phyloP scores from a whole-genome alignment of 1,140 invertebrate species.

The Pogonognathellus flavescens region DNA sequence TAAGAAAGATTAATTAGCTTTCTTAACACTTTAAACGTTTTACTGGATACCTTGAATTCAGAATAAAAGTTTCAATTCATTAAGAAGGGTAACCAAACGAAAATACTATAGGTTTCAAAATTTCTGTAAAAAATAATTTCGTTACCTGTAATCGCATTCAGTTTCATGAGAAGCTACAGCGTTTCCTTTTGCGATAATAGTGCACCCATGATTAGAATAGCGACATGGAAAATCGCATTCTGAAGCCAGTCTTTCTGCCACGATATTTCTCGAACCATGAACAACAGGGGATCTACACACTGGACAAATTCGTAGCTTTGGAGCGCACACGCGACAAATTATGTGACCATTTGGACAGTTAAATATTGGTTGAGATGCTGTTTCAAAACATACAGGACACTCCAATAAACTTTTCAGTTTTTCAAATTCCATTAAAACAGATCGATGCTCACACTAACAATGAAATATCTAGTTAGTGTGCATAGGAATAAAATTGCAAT shows the following conservation, averaged over 20 bases:
- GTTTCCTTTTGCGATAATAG: background rate
- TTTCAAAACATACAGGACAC: constrained; percentile 36
- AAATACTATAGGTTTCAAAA: background rate
- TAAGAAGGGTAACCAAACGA: too few relatives aligned
- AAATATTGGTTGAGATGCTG: constrained; percentile 26
- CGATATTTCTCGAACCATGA: constrained; percentile 27
- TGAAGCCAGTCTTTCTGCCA: background rate
- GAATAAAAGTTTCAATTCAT: too few relatives aligned
- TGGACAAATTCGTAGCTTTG: constrained; percentile 9
- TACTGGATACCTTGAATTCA: too few relatives aligned
- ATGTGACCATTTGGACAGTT: constrained; percentile 42
- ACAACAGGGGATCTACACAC: background rate
- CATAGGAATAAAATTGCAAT: too few relatives aligned
- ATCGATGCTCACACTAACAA: too few relatives aligned
- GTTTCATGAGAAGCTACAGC: constrained; percentile 18
- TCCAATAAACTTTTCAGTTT: constrained; percentile 16
- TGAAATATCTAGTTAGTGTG: too few relatives aligned
- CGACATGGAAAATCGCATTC: constrained; percentile 42
- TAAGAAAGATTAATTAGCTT: background rate
- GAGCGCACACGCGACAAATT: constrained; percentile 20
- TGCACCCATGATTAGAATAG: background rate
- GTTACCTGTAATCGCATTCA: background rate
- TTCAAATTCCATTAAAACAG: background rate
- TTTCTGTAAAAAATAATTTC: background rate
- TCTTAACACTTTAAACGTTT: too few relatives aligned